A percentile compares a stretch with the other conserved stretches of the same genome.
Conservation (phyloP, 2,888 invertebrate genomes). For the Beris chalybata region DNA sequence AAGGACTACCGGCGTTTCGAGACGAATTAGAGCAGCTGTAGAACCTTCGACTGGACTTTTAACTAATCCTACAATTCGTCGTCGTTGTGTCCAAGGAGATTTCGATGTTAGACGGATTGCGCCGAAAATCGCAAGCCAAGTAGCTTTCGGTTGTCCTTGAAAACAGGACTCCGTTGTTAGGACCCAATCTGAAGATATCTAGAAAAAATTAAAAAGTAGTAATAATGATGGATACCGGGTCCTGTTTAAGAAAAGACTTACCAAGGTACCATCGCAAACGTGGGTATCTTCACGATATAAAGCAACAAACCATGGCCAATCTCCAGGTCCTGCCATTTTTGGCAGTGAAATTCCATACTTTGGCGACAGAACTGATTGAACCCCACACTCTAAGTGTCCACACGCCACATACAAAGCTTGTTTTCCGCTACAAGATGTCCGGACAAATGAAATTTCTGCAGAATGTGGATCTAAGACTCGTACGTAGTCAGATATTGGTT, state of each 20-base stretch:
- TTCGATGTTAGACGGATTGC: slow-evolving; percentile 74
- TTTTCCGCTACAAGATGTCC: slow-evolving; percentile 72
- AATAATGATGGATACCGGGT: not conserved
- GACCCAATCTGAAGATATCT: slow-evolving; percentile 74
- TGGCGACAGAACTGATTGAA: slow-evolving; percentile 61
- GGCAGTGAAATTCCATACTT: slow-evolving; percentile 58
- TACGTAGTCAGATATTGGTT: slow-evolving; percentile 68
- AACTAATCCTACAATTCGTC: slow-evolving; percentile 81
- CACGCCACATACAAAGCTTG: slow-evolving; percentile 81
- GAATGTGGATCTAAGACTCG: slow-evolving; percentile 81
- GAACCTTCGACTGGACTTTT: slow-evolving; percentile 89
- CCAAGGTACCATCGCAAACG: slow-evolving; percentile 84
- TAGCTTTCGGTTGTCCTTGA: slow-evolving; percentile 83
- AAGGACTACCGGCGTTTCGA: slow-evolving; percentile 73
- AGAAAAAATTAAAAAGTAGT: not conserved
- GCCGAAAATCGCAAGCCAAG: slow-evolving; percentile 82
- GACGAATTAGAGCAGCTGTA: slow-evolving; percentile 76
- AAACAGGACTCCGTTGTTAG: slow-evolving; percentile 87
- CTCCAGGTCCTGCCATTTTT: slow-evolving; percentile 77
- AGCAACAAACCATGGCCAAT: slow-evolving; percentile 93
- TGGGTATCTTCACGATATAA: slow-evolving; percentile 81
- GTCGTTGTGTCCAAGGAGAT: slow-evolving; percentile 86
- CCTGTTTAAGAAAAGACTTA: slow-evolving; percentile 47
- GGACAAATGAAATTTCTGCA: slow-evolving; percentile 77
- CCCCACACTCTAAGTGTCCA: slow-evolving; percentile 73